A percentile compares a stretch with the other conserved stretches of the same genome.
These are phyloP conservation scores for Xestobium rufovillosum DNA, from an alignment of 2,888 invertebrate species.

Conservation along the genomic window DNA sequence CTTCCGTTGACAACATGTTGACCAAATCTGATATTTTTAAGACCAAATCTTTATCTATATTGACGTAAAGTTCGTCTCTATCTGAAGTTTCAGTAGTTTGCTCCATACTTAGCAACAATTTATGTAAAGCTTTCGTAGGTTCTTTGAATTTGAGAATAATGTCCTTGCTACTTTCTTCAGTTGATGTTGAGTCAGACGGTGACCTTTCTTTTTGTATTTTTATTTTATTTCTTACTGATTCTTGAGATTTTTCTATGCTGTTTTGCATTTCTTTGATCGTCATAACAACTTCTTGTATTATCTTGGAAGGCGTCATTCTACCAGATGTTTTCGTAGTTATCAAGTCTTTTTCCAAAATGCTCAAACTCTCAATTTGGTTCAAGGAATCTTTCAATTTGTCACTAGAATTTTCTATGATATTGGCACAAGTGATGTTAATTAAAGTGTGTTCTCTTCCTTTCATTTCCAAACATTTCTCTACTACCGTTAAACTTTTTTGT, in stretches of 20 bases:
- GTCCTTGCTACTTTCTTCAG: too few relatives aligned
- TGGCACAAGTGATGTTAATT: constrained; percentile 60
- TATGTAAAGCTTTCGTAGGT: not conserved
- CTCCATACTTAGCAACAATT: not conserved
- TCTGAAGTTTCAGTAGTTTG: too few relatives aligned
- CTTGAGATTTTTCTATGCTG: constrained; percentile 44
- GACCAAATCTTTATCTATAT: too few relatives aligned
- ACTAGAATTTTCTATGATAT: constrained; percentile 55
- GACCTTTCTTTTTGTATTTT: too few relatives aligned
- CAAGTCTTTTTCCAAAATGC: constrained; percentile 43
- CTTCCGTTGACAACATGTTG: constrained; percentile 32
- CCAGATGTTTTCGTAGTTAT: constrained; percentile 36
- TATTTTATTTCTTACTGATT: too few relatives aligned
- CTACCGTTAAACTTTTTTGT: constrained; percentile 57
- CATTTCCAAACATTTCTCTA: constrained; percentile 62
- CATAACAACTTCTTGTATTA: constrained; percentile 45
- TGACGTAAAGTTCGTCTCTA: too few relatives aligned
- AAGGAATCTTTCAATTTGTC: constrained; percentile 50
- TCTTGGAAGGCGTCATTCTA: constrained; percentile 39
- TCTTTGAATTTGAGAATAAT: too few relatives aligned
- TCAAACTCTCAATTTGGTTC: constrained; percentile 47
- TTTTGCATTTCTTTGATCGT: constrained; percentile 54
- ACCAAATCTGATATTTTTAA: constrained; percentile 34
- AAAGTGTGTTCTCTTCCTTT: constrained; percentile 60
- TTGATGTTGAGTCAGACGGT: too few relatives aligned